These are phyloP conservation scores for Pseudolaguvia tuberculata DNA, from an alignment of 2,113 vertebrate species.

Conservation along the genomic window DNA sequence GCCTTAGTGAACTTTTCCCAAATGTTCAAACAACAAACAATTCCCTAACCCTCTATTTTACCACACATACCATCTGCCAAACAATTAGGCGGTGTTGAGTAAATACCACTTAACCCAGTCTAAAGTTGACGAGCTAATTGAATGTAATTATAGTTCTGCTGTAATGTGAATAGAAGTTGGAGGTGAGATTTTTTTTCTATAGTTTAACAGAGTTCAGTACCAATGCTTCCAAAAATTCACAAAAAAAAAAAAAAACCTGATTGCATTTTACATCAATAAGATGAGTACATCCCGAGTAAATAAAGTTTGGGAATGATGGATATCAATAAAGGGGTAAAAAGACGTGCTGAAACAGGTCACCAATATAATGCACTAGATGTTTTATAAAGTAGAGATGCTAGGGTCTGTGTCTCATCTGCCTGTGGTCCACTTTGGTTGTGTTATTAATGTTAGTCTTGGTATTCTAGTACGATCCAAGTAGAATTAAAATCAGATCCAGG, in stretches of 20 bases:
- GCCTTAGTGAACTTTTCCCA: conserved; percentile 31
- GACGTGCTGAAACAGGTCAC: conserved; percentile 10
- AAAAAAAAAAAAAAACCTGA: neutral
- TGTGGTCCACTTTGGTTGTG: conserved; percentile 30
- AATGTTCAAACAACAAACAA: conserved; percentile 44
- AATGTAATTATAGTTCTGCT: conserved; percentile 50
- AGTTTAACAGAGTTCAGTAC: conserved; percentile 30
- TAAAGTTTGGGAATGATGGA: neutral
- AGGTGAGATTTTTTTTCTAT: conserved; percentile 41
- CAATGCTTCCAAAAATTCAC: neutral
- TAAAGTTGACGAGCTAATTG: conserved; percentile 55
- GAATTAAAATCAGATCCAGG: conserved; percentile 47
- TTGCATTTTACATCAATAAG: conserved; percentile 6
- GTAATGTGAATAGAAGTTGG: conserved; percentile 43
- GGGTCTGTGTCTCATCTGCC: conserved; percentile 31
- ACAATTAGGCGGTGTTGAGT: conserved; percentile 52
- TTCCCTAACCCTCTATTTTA: conserved; percentile 37
- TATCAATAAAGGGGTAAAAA: neutral
- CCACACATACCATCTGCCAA: conserved; percentile 50
- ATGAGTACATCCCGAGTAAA: neutral
- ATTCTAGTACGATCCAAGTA: conserved; percentile 34
- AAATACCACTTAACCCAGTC: conserved; percentile 51
- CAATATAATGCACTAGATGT: neutral
- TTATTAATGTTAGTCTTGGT: conserved; percentile 45
- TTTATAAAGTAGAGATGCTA: conserved; percentile 12